A percentile compares a stretch with the other conserved stretches of the same genome.
Evolutionary conservation across 2,797 vertebrate genomes (phyloP).

Genomic region (Cottoperca gobio): DNA sequence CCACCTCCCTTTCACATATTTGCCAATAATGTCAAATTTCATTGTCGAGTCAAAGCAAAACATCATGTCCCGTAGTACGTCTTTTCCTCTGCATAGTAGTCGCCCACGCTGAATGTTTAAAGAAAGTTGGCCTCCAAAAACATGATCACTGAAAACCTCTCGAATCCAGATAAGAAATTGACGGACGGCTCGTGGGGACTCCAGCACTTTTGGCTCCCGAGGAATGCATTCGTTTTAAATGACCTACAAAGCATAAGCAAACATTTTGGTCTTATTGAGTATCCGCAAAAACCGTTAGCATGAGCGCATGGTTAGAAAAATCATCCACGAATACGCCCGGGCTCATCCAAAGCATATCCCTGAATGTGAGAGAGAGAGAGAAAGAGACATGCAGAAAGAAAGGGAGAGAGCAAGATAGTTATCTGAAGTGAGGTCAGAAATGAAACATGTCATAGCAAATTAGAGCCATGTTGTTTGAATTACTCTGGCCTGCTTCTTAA

Average conservation of each 20-base stretch:
- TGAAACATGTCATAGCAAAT: constrained; percentile 90
- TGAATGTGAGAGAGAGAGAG: constrained; percentile 52
- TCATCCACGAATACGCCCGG: constrained; percentile 68
- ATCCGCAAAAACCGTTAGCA: constrained; percentile 69
- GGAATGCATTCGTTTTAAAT: constrained; percentile 66
- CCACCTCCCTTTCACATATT: constrained; percentile 56
- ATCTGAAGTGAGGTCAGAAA: constrained; percentile 88
- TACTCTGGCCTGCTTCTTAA: constrained; percentile 80
- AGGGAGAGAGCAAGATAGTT: constrained; percentile 81
- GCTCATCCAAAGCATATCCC: constrained; percentile 70
- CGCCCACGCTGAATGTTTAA: constrained; percentile 12
- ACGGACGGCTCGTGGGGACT: constrained; percentile 39
- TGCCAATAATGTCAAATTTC: constrained; percentile 69
- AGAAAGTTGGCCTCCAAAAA: constrained; percentile 31
- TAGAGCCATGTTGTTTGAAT: constrained; percentile 88
- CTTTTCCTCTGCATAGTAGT: constrained; percentile 26
- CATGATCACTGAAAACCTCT: constrained; percentile 33
- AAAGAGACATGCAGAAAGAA: constrained; percentile 60
- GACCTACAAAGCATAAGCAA: constrained; percentile 75
- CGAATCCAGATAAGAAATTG: constrained; percentile 52
- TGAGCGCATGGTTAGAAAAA: constrained; percentile 72
- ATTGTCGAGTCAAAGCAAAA: constrained; percentile 47
- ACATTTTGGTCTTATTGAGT: constrained; percentile 71
- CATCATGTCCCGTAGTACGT: constrained; percentile 26
- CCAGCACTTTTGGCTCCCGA: constrained; percentile 43